A percentile compares a stretch with the other conserved stretches of the same genome.
Conservation (phyloP, 2,113 vertebrate species). For the Telmatochromis sp. region DNA sequence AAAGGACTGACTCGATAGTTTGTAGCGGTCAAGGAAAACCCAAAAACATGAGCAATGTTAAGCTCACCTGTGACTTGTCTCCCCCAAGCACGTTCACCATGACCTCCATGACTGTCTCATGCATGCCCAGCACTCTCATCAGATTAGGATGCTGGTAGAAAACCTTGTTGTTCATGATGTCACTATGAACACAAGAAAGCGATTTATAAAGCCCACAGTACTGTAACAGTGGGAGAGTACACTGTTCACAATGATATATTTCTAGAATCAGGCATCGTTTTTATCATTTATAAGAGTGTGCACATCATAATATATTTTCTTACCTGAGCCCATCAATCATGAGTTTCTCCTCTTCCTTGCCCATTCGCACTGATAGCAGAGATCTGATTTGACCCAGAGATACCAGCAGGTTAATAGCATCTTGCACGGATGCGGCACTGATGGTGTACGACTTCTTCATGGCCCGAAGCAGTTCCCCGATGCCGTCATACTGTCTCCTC, state of each 20-base stretch:
- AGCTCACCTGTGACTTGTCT: slow-evolving; percentile 83
- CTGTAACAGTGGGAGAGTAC: not conserved
- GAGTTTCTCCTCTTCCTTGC: slow-evolving; percentile 90
- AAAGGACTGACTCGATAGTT: not conserved
- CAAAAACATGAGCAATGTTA: not conserved
- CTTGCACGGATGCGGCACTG: slow-evolving; percentile 85
- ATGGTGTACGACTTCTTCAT: slow-evolving; percentile 94
- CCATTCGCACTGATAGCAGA: slow-evolving; percentile 93
- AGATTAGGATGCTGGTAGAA: slow-evolving; percentile 98
- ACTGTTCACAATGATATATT: not conserved
- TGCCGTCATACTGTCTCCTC: slow-evolving; percentile 93
- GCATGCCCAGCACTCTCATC: slow-evolving; percentile 97
- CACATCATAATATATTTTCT: slow-evolving; percentile 4
- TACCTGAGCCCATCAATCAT: slow-evolving; percentile 97
- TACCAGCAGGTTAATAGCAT: slow-evolving; percentile 85
- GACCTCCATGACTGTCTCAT: slow-evolving; percentile 98
- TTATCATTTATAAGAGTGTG: not conserved
- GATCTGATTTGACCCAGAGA: slow-evolving; percentile 95
- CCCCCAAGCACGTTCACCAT: slow-evolving; percentile 97
- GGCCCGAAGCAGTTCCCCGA: slow-evolving; percentile 89
- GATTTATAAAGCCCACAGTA: not conserved
- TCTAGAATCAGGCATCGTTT: not conserved
- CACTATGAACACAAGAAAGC: slow-evolving; percentile 63
- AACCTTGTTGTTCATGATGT: slow-evolving; percentile 99
- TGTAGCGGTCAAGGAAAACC: not conserved